Base-by-base conservation (phyloP, 2,797 vertebrate species). In the Neosilurus hyrtlii region DNA sequence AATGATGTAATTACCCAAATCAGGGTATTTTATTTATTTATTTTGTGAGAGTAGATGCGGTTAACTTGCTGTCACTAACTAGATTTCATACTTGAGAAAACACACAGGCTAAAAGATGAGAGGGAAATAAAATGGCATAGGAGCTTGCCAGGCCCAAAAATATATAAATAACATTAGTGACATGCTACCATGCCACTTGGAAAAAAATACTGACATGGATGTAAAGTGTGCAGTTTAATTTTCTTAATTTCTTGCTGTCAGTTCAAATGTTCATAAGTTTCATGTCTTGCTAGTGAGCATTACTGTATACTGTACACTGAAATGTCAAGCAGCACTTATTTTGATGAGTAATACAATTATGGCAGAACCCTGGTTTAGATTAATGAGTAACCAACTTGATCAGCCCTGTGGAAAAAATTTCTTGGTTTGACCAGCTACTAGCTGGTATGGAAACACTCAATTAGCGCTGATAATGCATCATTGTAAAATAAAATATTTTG, bases 21-120 rank as follows among this genome's bases (percentile, higher is more conserved):
- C 70, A 3, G 18, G 37, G 43, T 24, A 24, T 72, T 5, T 72
- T 52, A 8, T 30, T n/a, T 22, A 22, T 14, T 3, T 2, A 22
- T 8, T 75, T 59, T 18, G 24, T 24, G n/a, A 26, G 15, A n/a
- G 24, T 22, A n/a, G 4, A 37, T 43, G 30, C 59, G 73, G 30
- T 12, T 43, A 75, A 43, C 73, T 59, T 4, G 4, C 56, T 76
- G 52, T 56, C 4, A 10, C 52, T 56, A 61, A 61, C 10, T 76
- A 76, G 35, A 76, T 61, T 61, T 61, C 57, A 43, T 76, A 43
- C 74, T 37, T 10, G 54, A 59, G 54, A 59, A 75, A 57, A 35
- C 54, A 75, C 10, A 75, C 18, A n/a, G 18, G 18, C 18, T 35
- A 26, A 75, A 37, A 74, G 52, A 16, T 22, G 72, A 74, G 16